Percentiles rank a stretch among this genome's conserved stretches.
Conservation (phyloP, 2,113 vertebrate species). For the Sceloporus tristichus region DNA sequence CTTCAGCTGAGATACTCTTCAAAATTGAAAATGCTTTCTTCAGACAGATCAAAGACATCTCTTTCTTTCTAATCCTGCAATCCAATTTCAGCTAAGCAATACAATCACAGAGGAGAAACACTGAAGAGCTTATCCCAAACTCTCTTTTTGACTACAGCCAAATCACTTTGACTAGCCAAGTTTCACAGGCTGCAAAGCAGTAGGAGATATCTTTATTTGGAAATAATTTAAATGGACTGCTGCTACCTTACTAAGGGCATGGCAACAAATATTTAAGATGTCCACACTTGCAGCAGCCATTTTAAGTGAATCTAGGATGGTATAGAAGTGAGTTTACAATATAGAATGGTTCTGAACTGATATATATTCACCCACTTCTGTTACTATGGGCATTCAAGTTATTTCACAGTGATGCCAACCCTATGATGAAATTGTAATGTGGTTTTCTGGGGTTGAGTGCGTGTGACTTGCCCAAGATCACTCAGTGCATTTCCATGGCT, state of each 20-base stretch:
- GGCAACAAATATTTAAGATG: not conserved
- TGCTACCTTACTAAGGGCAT: not conserved
- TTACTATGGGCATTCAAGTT: no score
- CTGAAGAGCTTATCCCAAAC: not conserved
- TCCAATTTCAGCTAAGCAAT: constrained; percentile 20
- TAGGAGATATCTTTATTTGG: not conserved
- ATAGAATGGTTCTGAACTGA: not conserved
- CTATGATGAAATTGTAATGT: no score
- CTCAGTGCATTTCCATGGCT: no score
- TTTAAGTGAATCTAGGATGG: not conserved
- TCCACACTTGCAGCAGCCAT: not conserved
- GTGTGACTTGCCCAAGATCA: no score
- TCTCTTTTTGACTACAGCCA: not conserved
- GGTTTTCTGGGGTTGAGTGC: no score
- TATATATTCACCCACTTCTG: not conserved
- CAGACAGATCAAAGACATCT: not conserved
- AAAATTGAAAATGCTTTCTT: constrained; percentile 11
- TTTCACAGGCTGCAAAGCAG: not conserved
- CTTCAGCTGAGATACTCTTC: constrained; percentile 8
- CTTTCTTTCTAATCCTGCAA: not conserved
- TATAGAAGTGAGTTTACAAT: not conserved
- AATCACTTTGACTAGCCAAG: not conserved
- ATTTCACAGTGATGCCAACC: no score
- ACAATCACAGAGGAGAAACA: constrained; percentile 5
- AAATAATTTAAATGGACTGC: no score